These are phyloP conservation scores for Daphoenositta chrysoptera DNA, from an alignment of 2,113 vertebrate genomes.

Conservation along the genomic window DNA sequence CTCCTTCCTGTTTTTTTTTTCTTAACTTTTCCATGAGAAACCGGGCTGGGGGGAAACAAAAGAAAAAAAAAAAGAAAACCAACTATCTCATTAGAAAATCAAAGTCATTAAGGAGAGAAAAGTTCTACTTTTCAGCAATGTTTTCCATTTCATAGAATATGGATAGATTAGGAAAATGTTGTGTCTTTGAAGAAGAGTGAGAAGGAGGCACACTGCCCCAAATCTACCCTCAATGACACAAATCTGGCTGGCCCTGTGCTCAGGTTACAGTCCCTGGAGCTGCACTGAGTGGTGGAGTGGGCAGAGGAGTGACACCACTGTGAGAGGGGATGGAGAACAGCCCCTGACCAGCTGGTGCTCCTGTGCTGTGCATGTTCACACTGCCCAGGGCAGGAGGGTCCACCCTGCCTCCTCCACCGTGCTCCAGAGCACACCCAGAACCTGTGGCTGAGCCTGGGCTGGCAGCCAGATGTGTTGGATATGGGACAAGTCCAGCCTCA, in stretches of 20 bases:
- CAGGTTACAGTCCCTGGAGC: not conserved
- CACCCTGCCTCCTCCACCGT: accelerated
- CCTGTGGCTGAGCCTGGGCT: accelerated
- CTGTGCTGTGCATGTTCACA: accelerated
- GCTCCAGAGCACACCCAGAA: not conserved
- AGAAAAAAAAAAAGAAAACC: not conserved
- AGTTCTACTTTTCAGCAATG: not conserved
- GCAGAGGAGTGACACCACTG: not conserved
- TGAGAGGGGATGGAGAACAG: not conserved
- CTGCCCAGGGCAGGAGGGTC: not conserved
- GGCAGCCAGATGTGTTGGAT: not conserved
- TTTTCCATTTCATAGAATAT: not conserved
- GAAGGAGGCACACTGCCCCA: not conserved
- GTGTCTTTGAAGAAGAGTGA: not conserved
- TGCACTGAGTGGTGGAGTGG: not conserved
- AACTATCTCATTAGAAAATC: not conserved
- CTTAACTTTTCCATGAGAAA: not conserved
- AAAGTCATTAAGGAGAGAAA: not conserved
- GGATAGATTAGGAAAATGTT: accelerated
- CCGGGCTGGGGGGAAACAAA: not conserved
- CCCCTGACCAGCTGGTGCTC: not conserved
- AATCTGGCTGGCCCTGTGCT: not conserved
- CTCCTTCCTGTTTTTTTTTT: accelerated
- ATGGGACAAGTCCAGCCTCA: not conserved
- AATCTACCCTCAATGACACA: accelerated